Evolutionary conservation across 1,140 invertebrate genomes (phyloP).

Genomic region (Pomacea maculata): DNA sequence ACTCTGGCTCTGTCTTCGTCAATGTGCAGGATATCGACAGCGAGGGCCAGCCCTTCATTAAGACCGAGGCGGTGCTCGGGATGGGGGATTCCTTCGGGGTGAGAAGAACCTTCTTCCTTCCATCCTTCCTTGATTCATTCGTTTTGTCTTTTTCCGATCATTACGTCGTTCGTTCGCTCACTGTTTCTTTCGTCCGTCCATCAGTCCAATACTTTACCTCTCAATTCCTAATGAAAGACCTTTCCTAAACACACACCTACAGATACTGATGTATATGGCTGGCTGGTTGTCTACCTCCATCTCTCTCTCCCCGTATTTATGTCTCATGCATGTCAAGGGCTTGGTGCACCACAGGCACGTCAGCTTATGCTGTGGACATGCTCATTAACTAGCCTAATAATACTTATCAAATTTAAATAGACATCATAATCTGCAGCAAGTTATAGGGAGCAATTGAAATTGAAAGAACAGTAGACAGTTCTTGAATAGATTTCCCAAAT

Average conservation of each 20-base stretch:
- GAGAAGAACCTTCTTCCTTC: not conserved
- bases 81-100: conserved; percentile 59
- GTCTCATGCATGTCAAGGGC: not conserved
- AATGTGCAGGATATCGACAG: conserved; percentile 45
- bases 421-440: no score
- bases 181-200: not conserved
- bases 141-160: not conserved
- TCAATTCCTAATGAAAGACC: no score
- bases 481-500: no score
- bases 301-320: not conserved
- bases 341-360: not conserved
- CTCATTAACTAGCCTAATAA: no score
- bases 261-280: no score
- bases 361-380: no score
- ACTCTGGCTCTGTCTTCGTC: conserved; percentile 58
- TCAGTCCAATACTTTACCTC: not conserved
- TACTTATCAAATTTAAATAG: no score
- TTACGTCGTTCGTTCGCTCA: not conserved
- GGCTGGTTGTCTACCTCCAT: not conserved
- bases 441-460: no score
- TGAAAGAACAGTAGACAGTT: no score
- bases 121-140: not conserved
- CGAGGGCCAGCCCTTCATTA: conserved; percentile 43
- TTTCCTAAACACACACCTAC: no score
- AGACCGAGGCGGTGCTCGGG: conserved; percentile 46